Conservation (phyloP, 2,797 vertebrate genomes). For the Eulemur rubriventer region DNA sequence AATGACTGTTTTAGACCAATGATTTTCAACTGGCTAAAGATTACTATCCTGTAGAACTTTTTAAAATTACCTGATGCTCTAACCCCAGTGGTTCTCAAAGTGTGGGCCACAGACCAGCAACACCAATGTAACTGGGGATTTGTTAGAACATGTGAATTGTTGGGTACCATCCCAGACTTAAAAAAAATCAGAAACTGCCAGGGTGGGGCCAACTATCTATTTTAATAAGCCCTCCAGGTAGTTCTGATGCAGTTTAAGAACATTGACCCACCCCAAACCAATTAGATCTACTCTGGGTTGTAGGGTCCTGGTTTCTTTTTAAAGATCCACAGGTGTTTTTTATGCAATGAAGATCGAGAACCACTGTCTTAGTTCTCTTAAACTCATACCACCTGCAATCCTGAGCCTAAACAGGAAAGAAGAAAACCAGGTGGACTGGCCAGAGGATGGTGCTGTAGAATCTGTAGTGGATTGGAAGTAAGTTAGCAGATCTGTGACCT, state of each 20-base stretch:
- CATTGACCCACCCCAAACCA: not conserved
- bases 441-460: not conserved
- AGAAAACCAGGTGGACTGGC: not conserved
- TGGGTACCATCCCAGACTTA: not conserved
- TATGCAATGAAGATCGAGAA: not conserved
- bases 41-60: not conserved
- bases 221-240: not conserved
- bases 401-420: not conserved
- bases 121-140: not conserved
- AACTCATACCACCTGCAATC: not conserved
- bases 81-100: not conserved
- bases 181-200: not conserved
- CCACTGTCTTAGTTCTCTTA: not conserved
- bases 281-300: not conserved
- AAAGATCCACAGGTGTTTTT: not conserved
- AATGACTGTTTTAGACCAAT: not conserved
- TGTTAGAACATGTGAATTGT: not conserved
- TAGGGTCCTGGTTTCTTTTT: not conserved
- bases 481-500: not conserved
- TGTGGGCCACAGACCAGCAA: not conserved
- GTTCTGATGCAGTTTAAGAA: not conserved
- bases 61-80: not conserved
- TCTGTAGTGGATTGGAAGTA: not conserved
- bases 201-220: not conserved
- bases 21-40: not conserved